Evolutionary conservation across 1,140 invertebrate species (phyloP), one percentile per base, ranked within the genome.

Genomic region (Heterodera carotae): DNA sequence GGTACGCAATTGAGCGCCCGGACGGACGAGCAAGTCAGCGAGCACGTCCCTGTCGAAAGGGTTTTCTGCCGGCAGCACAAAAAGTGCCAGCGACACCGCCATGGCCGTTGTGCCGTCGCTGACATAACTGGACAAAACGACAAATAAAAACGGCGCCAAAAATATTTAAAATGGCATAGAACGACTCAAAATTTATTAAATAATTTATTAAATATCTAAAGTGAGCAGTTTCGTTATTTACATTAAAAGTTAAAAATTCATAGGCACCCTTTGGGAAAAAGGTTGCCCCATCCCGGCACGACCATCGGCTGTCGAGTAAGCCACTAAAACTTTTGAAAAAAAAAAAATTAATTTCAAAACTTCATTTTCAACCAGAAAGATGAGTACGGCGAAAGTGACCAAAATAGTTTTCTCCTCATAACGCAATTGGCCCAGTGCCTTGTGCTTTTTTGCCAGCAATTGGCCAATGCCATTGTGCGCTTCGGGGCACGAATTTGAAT

Each of bases 251-350:
- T n/a, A n/a, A n/a, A n/a, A n/a, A n/a, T n/a, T n/a, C n/a, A n/a
- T n/a, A n/a, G n/a, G n/a, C 39, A 83, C 82, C 72, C 82, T 43
- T 80, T 68, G 25, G 68, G 33, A 66, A 91, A 89, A 18, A 89
- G 77, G 39, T 79, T 78, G 2, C 84, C 87, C 91, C 94, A 95
- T 25, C 94, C 94, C 0, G 89, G 88, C 80, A 94, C 91, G 84
- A 94, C 93, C 76, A 93, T 92, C 0, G 94, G 94, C 68, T 92
- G 92, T 62, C 94, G 91, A 87, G 95, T 94, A 87, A 96, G 92
- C 92, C 94, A 97, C 76, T 74, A 60, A 31, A 62, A 18, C 27
- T 29, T 53, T 3, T 10, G 48, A 1, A 74, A 31, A 74, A 62
- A 3, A 18, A 8, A 31, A 33, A 31, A 62, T 29, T 62, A 56